phyloP scores from a whole-genome alignment of 92 coral and sea anemone genomes.

The Porites evermanni region DNA sequence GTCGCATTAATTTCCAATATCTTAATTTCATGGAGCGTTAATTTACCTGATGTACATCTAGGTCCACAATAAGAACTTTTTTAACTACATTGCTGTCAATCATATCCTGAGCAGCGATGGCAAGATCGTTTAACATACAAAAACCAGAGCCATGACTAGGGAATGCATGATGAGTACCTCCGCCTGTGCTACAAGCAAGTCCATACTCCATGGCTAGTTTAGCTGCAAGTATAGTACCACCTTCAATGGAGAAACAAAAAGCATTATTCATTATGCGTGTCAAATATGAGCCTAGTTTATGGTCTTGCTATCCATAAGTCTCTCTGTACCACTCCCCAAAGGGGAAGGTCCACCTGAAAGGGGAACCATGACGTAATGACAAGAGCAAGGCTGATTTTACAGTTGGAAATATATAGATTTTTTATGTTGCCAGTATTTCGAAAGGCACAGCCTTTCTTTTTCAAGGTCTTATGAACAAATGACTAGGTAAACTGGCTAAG shows the following conservation, averaged over 20 bases:
- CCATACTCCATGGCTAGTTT: constrained; percentile 72
- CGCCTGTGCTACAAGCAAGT: constrained; percentile 74
- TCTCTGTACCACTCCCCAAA: too few species aligned
- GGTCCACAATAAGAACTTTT: constrained; percentile 70
- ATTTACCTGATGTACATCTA: constrained; percentile 80
- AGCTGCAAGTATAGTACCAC: constrained; percentile 80
- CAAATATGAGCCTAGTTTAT: not conserved
- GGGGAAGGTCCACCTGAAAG: too few species aligned
- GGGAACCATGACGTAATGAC: too few species aligned
- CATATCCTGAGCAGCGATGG: constrained; percentile 63
- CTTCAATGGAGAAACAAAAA: constrained; percentile 8
- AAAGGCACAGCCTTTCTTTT: too few species aligned
- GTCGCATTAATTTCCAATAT: too few species aligned
- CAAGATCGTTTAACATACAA: constrained; percentile 76
- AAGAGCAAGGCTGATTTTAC: too few species aligned
- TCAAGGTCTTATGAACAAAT: too few species aligned
- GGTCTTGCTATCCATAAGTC: not conserved
- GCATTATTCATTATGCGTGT: not conserved
- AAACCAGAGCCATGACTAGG: constrained; percentile 79
- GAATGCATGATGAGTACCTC: constrained; percentile 80
- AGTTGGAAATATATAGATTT: too few species aligned
- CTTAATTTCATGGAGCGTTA: too few species aligned
- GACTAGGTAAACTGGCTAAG: too few species aligned
- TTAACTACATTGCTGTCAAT: constrained; percentile 37
- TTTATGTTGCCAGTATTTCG: too few species aligned